Conservation (phyloP, 2,113 vertebrate genomes). For the Apteryx owenii region DNA sequence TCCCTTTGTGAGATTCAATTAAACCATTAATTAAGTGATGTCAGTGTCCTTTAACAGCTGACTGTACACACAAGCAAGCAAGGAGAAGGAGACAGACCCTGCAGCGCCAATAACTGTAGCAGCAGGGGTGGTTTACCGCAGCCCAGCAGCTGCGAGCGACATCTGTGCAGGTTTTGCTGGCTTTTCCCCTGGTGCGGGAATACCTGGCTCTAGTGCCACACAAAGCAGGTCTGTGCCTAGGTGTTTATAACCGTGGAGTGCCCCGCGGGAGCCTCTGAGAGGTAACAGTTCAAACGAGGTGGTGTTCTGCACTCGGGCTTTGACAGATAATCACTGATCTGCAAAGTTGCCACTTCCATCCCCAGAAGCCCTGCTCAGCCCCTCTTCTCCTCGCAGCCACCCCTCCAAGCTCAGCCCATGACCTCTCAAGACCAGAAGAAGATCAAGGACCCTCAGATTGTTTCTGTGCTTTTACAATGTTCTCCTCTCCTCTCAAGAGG, state of each 20-base stretch:
- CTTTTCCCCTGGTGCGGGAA: not conserved
- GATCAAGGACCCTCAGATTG: constrained; percentile 48
- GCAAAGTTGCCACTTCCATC: not conserved
- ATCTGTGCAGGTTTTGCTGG: not conserved
- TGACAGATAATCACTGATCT: fast-evolving
- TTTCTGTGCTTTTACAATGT: constrained; percentile 50
- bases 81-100: not conserved
- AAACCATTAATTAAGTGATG: constrained; percentile 49
- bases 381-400: not conserved
- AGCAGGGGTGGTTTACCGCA: constrained; percentile 14
- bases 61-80: not conserved
- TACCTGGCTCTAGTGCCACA: not conserved
- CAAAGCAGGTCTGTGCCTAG: not conserved
- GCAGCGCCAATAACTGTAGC: constrained; percentile 21
- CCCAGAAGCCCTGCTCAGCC: not conserved
- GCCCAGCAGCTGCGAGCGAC: not conserved
- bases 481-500: constrained; percentile 52
- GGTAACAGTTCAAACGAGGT: not conserved
- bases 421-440: constrained; percentile 10
- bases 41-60: constrained; percentile 52
- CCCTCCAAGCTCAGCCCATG: constrained; percentile 5
- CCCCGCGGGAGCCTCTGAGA: not conserved
- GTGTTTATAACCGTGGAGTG: constrained; percentile 21
- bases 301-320: not conserved
- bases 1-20: constrained; percentile 57